Conservation (phyloP, 2,113 vertebrate genomes). For the Hepsetus odoe region DNA sequence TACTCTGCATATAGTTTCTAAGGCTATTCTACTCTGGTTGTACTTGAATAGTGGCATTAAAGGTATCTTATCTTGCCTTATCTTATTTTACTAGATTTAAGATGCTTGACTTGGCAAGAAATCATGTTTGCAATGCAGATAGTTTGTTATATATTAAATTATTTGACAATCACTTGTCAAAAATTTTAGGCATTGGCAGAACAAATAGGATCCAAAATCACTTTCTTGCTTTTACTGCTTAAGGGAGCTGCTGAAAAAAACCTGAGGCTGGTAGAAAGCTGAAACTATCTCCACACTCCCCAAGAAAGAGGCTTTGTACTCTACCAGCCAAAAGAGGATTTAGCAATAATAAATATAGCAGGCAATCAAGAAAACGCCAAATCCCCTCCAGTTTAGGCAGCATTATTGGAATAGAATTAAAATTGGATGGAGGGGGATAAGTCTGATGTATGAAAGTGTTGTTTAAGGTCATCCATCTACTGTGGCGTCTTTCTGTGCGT, state of each 20-base stretch:
- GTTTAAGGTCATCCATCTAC: neutral
- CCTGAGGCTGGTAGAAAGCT: neutral
- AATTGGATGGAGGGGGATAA: slow-evolving; percentile 9
- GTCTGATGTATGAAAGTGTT: neutral
- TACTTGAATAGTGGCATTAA: too few relatives aligned
- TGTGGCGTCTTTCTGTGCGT: neutral
- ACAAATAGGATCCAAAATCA: neutral
- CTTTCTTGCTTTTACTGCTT: neutral
- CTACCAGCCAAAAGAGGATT: slow-evolving; percentile 21
- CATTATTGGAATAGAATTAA: slow-evolving; percentile 13
- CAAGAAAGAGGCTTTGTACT: slow-evolving; percentile 17
- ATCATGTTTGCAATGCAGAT: too few relatives aligned
- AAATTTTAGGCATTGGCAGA: neutral
- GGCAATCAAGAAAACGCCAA: slow-evolving; percentile 23
- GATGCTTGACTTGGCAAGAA: too few relatives aligned
- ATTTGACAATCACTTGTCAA: too few relatives aligned
- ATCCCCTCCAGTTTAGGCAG: neutral
- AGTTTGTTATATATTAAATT: too few relatives aligned
- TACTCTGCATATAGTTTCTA: too few relatives aligned
- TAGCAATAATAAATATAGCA: slow-evolving; percentile 1
- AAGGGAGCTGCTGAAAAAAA: neutral
- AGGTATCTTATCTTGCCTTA: too few relatives aligned
- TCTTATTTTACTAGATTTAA: too few relatives aligned
- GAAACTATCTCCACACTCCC: neutral
- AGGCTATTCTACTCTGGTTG: too few relatives aligned